Evolutionary conservation across 2,888 invertebrate species (phyloP).

Genomic region (Callimorpha dominula): DNA sequence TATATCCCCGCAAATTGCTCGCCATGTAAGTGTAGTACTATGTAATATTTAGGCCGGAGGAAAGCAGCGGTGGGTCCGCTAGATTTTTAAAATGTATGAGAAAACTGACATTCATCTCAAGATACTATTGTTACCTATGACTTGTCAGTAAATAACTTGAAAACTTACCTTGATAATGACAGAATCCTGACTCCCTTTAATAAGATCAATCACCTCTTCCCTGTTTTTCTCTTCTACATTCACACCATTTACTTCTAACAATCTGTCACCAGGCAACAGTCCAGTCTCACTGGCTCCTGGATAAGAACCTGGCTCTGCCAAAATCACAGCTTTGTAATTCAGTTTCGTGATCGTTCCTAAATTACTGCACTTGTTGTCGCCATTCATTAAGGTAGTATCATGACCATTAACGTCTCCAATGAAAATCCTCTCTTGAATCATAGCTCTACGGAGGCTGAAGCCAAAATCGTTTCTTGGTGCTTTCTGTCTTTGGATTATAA

Average conservation of each 20-base stretch:
- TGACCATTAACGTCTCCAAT: constrained; percentile 76
- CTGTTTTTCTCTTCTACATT: constrained; percentile 94
- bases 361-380: constrained; percentile 75
- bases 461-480: constrained; percentile 97
- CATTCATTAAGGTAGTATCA: constrained; percentile 70
- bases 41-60: no score
- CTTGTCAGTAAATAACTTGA: neutral
- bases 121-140: neutral
- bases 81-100: neutral
- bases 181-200: constrained; percentile 93
- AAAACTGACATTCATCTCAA: neutral
- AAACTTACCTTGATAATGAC: constrained; percentile 93
- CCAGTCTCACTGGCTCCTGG: constrained; percentile 93
- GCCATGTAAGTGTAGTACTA: no score
- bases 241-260: constrained; percentile 96
- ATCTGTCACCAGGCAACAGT: constrained; percentile 96
- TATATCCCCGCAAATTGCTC: no score
- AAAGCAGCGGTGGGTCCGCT: no score
- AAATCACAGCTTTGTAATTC: constrained; percentile 91
- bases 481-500: constrained; percentile 92
- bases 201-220: constrained; percentile 97
- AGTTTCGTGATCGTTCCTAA: constrained; percentile 77
- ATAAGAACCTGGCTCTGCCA: constrained; percentile 96
- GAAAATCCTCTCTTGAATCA: constrained; percentile 90
- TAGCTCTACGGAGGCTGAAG: constrained; percentile 95